Percentiles rank a stretch among this genome's conserved stretches.
Conservation (phyloP, 1,140 invertebrate species). For the Eriocheir sinensis region DNA sequence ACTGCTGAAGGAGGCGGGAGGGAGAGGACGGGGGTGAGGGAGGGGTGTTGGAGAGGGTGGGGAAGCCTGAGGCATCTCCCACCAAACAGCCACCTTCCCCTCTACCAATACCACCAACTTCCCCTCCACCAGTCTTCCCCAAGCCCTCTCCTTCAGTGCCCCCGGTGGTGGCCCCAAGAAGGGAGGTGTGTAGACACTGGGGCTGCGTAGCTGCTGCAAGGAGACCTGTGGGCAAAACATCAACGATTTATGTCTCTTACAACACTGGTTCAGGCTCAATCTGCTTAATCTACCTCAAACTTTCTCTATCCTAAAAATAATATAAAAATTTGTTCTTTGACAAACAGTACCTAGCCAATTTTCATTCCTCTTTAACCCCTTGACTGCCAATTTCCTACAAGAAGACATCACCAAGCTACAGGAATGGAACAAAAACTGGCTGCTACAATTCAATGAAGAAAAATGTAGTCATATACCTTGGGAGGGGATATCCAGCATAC, state of each 20-base stretch:
- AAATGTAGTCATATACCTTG: no score
- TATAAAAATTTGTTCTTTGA: no score
- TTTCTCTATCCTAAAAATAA: not conserved
- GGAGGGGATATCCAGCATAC: no score
- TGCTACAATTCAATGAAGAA: no score
- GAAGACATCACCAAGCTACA: no score
- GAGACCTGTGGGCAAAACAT: constrained; percentile 53
- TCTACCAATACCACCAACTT: not conserved
- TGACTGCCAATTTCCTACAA: no score
- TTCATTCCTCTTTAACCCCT: no score
- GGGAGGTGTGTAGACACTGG: constrained; percentile 1
- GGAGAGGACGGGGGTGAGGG: constrained; percentile 85
- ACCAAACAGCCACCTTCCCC: constrained; percentile 27
- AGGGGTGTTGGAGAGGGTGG: constrained; percentile 57
- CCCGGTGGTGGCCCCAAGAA: constrained; percentile 27
- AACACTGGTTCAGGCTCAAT: no score
- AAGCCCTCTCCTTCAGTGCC: not conserved
- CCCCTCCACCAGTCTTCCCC: constrained; percentile 18
- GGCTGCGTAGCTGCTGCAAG: constrained; percentile 71
- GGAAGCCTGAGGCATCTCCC: constrained; percentile 58
- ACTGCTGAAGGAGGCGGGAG: constrained; percentile 89
- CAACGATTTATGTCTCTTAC: no score
- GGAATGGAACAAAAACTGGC: no score
- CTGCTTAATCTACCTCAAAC: no score
- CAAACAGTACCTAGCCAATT: no score